phyloP scores from a whole-genome alignment of 1,140 invertebrate genomes.

The Ceratina japonica region DNA sequence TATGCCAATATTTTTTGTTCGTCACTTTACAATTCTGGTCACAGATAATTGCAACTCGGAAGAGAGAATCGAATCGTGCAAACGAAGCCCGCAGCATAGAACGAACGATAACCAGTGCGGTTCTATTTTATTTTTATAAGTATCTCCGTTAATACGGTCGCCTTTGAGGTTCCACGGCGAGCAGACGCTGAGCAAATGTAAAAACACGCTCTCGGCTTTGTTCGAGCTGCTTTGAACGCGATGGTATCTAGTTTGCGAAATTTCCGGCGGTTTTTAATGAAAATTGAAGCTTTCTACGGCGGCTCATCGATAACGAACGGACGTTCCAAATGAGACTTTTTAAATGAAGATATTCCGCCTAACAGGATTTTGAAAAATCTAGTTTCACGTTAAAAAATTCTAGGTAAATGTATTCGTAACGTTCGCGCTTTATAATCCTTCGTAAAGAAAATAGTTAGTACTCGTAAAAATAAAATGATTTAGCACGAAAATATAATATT shows the following conservation, averaged over 20 bases:
- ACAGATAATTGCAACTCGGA: background rate
- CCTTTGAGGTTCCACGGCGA: background rate
- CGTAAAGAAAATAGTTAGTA: no score
- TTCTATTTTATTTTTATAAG: constrained; percentile 37
- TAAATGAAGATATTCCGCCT: no score
- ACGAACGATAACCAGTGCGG: constrained; percentile 13
- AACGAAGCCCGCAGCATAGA: background rate
- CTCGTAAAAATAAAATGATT: no score
- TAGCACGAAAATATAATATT: no score
- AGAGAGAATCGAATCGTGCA: constrained; percentile 29
- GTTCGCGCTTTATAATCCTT: no score
- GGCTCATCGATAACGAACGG: no score
- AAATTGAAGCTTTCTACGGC: background rate
- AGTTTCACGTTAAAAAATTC: no score
- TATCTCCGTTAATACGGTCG: constrained; percentile 7
- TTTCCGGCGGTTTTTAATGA: background rate
- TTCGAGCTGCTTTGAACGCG: background rate
- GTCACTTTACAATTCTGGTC: no score
- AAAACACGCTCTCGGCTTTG: background rate
- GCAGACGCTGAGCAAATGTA: background rate
- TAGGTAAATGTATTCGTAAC: no score
- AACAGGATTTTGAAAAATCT: no score
- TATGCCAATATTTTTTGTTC: no score
- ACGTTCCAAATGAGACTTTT: no score
- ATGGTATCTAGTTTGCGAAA: background rate